Conservation (phyloP, 2,797 vertebrate genomes). For the Danio tinwini region DNA sequence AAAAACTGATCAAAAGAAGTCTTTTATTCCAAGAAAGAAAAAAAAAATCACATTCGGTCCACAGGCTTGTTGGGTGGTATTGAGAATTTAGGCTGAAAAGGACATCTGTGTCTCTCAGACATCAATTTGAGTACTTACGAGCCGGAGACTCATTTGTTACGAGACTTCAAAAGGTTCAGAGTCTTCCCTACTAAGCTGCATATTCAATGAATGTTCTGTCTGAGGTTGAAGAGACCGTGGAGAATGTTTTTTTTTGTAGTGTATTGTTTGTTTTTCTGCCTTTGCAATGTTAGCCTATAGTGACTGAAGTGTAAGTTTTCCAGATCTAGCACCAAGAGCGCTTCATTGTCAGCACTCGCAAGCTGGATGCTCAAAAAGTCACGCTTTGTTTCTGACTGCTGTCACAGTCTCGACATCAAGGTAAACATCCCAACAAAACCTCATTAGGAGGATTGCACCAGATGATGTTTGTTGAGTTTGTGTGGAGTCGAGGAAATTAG, state of each 20-base stretch:
- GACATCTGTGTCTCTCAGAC: constrained; percentile 56
- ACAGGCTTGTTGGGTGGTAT: constrained; percentile 44
- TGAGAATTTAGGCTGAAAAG: constrained; percentile 56
- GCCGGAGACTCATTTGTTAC: constrained; percentile 54
- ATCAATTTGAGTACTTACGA: constrained; percentile 57
- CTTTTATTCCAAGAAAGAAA: constrained; percentile 58
- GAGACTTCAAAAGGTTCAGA: constrained; percentile 56
- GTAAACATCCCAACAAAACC: constrained; percentile 12
- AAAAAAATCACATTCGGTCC: constrained; percentile 52
- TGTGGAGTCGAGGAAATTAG: constrained; percentile 5
- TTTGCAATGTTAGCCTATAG: constrained; percentile 24
- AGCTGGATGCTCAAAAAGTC: not conserved
- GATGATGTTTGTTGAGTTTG: constrained; percentile 2
- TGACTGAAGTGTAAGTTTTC: constrained; percentile 10
- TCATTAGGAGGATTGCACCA: constrained; percentile 4
- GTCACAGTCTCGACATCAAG: not conserved
- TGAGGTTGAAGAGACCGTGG: constrained; percentile 10
- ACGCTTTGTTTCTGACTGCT: not conserved
- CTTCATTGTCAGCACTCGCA: constrained; percentile 9
- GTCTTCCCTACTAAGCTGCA: constrained; percentile 19
- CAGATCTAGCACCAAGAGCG: not conserved
- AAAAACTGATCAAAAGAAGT: constrained; percentile 63
- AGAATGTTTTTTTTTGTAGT: not conserved
- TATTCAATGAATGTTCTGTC: constrained; percentile 24
- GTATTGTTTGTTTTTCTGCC: constrained; percentile 32